Percentiles rank a stretch among this genome's conserved stretches.
These are phyloP conservation scores for Rhineura floridana DNA, from an alignment of 2,113 vertebrate species.

Conservation along the genomic window DNA sequence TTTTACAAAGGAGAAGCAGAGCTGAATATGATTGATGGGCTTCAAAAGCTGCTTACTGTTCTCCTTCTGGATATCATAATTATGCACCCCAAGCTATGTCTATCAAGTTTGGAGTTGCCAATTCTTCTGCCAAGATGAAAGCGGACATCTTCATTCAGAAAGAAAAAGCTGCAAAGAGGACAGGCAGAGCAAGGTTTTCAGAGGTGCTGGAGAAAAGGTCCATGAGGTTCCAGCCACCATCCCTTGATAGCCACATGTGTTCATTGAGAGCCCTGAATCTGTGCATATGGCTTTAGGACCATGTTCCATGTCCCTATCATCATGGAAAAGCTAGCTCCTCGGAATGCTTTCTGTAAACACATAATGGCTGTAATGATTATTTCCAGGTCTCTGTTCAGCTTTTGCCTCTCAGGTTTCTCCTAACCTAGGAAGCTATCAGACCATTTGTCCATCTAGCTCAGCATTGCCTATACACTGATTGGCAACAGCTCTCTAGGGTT, in stretches of 20 bases:
- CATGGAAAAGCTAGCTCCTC: background rate
- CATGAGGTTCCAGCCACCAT: background rate
- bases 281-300: too few relatives aligned
- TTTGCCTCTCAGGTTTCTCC: background rate
- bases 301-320: background rate
- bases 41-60: constrained; percentile 37
- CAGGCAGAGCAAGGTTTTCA: background rate
- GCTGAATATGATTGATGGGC: constrained; percentile 14
- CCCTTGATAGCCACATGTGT: background rate
- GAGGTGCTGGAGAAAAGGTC: background rate
- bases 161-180: constrained; percentile 1
- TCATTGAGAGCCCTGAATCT: background rate
- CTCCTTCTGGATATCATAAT: constrained; percentile 44
- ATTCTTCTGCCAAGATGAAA: constrained; percentile 43
- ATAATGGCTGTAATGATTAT: background rate
- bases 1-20: background rate
- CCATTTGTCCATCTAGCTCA: background rate
- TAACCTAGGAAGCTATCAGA: background rate
- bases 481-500: too few relatives aligned
- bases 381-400: background rate
- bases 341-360: background rate
- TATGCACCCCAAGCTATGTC: constrained; percentile 29
- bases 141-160: constrained; percentile 9
- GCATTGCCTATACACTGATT: too few relatives aligned
- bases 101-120: constrained; percentile 15